A percentile compares a stretch with the other conserved stretches of the same genome.
Evolutionary conservation across 2,113 vertebrate species (phyloP).

Genomic region (Promerops cafer): DNA sequence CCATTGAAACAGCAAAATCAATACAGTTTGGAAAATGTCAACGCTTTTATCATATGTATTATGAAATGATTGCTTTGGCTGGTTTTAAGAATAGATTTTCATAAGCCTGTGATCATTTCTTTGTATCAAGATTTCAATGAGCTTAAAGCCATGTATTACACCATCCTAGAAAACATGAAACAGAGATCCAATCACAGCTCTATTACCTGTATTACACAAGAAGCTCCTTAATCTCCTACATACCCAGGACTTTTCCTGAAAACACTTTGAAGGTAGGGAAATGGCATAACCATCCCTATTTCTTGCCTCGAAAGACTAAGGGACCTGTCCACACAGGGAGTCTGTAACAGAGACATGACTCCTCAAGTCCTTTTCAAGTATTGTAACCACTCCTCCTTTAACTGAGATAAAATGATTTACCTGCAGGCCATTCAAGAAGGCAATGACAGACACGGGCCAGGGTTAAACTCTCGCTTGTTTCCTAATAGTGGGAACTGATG

Average conservation of each 20-base stretch:
- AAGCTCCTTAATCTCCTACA: neutral
- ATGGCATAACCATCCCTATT: neutral
- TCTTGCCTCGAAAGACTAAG: neutral
- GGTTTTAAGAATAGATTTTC: neutral
- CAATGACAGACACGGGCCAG: neutral
- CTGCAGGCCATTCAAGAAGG: neutral
- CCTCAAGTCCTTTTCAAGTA: neutral
- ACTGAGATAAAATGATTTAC: neutral
- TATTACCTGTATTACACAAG: neutral
- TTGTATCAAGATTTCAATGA: neutral
- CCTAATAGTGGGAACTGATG: neutral
- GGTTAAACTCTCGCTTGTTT: neutral
- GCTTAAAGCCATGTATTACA: neutral
- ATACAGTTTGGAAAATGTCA: neutral
- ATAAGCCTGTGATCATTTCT: neutral
- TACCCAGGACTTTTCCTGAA: neutral
- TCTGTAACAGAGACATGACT: neutral
- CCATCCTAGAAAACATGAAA: neutral
- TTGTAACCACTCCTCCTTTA: neutral
- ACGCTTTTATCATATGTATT: neutral
- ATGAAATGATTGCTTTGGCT: neutral
- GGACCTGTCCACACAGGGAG: neutral
- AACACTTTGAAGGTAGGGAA: neutral
- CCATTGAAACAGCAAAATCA: neutral
- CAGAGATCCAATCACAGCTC: neutral